Percentiles rank a stretch among this genome's conserved stretches.
These are phyloP conservation scores for Pachydiplax longipennis DNA, from an alignment of 2,888 invertebrate species.

Conservation along the genomic window DNA sequence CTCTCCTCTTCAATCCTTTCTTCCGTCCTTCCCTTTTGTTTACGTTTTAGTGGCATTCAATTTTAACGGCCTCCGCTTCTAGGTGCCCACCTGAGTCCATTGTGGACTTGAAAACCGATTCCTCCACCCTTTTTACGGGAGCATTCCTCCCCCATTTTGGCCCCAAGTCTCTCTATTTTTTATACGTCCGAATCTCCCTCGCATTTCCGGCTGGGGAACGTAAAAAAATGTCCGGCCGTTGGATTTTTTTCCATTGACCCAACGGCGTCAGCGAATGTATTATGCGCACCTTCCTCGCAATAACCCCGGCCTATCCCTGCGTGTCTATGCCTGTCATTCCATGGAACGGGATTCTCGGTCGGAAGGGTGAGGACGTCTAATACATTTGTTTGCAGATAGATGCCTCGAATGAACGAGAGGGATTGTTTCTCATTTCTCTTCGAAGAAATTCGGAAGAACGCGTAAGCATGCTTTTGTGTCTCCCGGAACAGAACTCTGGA, in stretches of 20 bases:
- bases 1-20: background rate
- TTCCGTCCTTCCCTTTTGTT: background rate
- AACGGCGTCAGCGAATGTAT: background rate
- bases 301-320: too few relatives aligned
- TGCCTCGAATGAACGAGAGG: too few relatives aligned
- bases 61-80: conserved; percentile 1
- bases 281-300: background rate
- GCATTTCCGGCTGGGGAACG: background rate
- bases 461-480: too few relatives aligned
- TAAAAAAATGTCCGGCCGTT: background rate
- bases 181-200: background rate
- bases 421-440: too few relatives aligned
- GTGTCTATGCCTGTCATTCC: too few relatives aligned
- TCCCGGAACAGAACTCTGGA: too few relatives aligned
- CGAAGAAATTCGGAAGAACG: too few relatives aligned
- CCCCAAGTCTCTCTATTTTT: background rate
- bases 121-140: background rate
- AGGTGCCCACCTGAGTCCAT: conserved; percentile 30
- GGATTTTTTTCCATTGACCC: background rate
- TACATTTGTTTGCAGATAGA: too few relatives aligned
- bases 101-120: conserved; percentile 32
- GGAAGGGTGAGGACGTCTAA: too few relatives aligned
- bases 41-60: conserved; percentile 43
- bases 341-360: too few relatives aligned
- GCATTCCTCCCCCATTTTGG: background rate